Evolutionary conservation across 2,113 vertebrate genomes (phyloP), one percentile per base, ranked within the genome.

Genomic region (Collichthys lucidus): DNA sequence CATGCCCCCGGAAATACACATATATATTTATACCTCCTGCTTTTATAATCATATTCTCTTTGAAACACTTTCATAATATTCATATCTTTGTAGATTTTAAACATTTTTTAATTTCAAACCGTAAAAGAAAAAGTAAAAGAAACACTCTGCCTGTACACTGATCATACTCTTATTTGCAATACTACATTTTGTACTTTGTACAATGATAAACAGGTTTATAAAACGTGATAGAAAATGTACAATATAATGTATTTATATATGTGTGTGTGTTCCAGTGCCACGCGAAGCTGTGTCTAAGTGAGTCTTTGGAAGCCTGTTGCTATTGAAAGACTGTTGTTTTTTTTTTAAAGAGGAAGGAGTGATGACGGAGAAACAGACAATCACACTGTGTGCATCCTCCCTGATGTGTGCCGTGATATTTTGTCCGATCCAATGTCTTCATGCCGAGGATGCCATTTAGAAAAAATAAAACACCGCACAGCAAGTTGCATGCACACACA

Each of bases 141-240:
- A 68, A 71, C 22, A 61, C 62, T 60, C 62, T 75, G 56, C 15
- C 83, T 91, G 88, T 91, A 93, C 89, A 91, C 24, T 50, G 64
- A 82, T 87, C 57, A 75, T 89, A 80, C 53, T 89, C 70, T 72
- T 71, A 81, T 92, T 67, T 88, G 5, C 56, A 85, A 87, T 88
- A 92, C 82, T 88, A 88, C 60, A 85, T 87, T 84, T 93, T 26
- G 74, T 79, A 85, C 83, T 88, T 83, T 93, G 70, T 93, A 93
- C 92, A 93, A 50, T 80, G 79, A 83, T 76, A 79, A 74, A 83
- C 72, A 53, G 46, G 72, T 89, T 89, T 91, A 93, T 78, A 93
- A 94, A 94, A 92, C 49, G 77, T 89, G 76, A 88, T 94, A 92
- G 60, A 93, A 95, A 94, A 94, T 89, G 65, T 88, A 88, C 40